Conservation (phyloP, 2,888 invertebrate species). For the Nomada fabriciana region DNA sequence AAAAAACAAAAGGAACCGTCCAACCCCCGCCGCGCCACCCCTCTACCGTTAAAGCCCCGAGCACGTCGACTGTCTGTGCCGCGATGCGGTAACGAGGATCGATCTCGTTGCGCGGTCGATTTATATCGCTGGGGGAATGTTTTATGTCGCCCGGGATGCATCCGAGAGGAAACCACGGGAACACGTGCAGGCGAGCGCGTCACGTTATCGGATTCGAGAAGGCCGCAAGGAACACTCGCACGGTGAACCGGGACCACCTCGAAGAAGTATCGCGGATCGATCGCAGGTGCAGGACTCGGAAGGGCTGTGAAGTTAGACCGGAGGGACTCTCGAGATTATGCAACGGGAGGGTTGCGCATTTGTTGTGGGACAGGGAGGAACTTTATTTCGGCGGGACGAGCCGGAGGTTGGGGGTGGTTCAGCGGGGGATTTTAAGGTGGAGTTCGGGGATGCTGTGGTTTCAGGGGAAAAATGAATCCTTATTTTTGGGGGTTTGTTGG, state of each 20-base stretch:
- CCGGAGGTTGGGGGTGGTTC: not conserved
- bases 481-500: too few species aligned
- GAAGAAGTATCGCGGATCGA: constrained; percentile 45
- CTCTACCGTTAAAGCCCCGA: constrained; percentile 32
- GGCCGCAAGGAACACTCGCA: constrained; percentile 29
- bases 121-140: constrained; percentile 63
- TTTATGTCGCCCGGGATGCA: constrained; percentile 61
- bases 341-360: constrained; percentile 32
- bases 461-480: too few species aligned
- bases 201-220: constrained; percentile 54
- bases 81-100: constrained; percentile 73
- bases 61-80: constrained; percentile 12
- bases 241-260: constrained; percentile 58
- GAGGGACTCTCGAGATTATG: constrained; percentile 27
- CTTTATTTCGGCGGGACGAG: not conserved
- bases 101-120: constrained; percentile 73
- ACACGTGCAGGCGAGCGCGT: constrained; percentile 50
- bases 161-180: constrained; percentile 54
- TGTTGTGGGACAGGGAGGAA: constrained; percentile 11
- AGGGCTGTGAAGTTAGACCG: constrained; percentile 29
- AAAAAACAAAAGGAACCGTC: constrained; percentile 80
- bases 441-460: too few species aligned
- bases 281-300: constrained; percentile 46
- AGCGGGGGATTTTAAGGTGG: too few species aligned
- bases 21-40: constrained; percentile 22